A percentile compares a stretch with the other conserved stretches of the same genome.
phyloP scores from a whole-genome alignment of 2,888 invertebrate species.

The Metopia argyrocephala region DNA sequence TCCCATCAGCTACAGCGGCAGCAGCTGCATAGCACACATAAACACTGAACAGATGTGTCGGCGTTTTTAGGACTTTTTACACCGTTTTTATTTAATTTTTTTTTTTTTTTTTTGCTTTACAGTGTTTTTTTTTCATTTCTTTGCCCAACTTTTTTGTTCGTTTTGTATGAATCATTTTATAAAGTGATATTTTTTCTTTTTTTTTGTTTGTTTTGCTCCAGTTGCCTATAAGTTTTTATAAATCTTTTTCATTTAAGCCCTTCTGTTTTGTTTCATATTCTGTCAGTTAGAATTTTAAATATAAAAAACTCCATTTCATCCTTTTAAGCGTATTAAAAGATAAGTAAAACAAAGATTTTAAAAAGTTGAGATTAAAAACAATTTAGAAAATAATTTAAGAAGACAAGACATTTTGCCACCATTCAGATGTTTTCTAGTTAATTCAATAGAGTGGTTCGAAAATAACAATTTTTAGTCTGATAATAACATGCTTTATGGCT shows the following conservation, averaged over 20 bases:
- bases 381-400: neutral
- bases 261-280: conserved; percentile 5
- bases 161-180: conserved; percentile 27
- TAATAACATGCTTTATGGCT: too few species aligned
- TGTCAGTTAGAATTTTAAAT: conserved; percentile 25
- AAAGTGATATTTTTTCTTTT: conserved; percentile 5
- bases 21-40: conserved; percentile 10
- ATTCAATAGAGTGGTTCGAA: too few species aligned
- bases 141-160: too few species aligned
- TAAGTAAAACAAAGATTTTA: conserved; percentile 4
- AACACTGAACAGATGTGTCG: conserved; percentile 53
- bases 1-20: neutral
- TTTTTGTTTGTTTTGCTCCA: neutral
- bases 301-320: conserved; percentile 28
- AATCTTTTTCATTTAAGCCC: neutral
- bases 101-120: conserved; percentile 19
- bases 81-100: conserved; percentile 3
- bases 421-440: too few species aligned
- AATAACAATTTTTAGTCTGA: too few species aligned
- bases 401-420: too few species aligned
- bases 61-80: conserved; percentile 41
- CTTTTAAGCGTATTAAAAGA: conserved; percentile 21
- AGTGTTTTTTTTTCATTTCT: neutral
- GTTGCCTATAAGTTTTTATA: neutral
- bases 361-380: neutral